Evolutionary conservation across 2,113 vertebrate species (phyloP).

Genomic region (Microtus montanus): DNA sequence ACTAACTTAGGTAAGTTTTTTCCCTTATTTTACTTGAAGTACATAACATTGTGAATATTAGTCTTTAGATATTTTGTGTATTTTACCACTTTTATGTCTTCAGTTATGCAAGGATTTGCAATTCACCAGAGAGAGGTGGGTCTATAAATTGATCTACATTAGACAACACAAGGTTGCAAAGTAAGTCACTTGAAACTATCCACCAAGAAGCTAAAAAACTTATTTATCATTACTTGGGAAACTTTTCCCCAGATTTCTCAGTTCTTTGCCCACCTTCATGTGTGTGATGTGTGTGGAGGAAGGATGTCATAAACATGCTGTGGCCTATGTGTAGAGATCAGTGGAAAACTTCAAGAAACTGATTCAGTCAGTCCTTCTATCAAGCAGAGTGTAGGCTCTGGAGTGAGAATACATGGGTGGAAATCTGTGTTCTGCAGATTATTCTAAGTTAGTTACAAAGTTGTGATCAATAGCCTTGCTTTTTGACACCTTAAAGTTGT

Average conservation of each 20-base stretch:
- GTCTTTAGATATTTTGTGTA: not conserved
- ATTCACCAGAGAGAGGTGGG: not conserved
- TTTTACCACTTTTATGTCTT: not conserved
- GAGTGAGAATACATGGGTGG: not conserved
- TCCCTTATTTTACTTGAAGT: not conserved
- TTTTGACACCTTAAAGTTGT: not conserved
- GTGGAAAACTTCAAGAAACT: not conserved
- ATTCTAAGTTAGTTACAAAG: not conserved
- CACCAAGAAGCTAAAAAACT: not conserved
- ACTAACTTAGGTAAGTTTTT: constrained; percentile 94
- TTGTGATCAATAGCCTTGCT: not conserved
- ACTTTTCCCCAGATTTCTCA: not conserved
- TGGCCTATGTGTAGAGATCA: not conserved
- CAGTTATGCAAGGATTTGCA: not conserved
- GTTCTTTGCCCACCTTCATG: not conserved
- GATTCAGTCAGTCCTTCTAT: not conserved
- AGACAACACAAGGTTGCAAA: not conserved
- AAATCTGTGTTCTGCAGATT: not conserved
- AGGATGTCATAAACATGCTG: too few species aligned
- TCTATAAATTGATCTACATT: not conserved
- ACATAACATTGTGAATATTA: not conserved
- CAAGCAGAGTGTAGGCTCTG: not conserved
- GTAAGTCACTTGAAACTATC: not conserved
- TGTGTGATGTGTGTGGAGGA: not conserved
- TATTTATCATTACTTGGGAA: not conserved